Evolutionary conservation across 2,888 invertebrate genomes (phyloP).

Genomic region (Bedellia somnulentella): DNA sequence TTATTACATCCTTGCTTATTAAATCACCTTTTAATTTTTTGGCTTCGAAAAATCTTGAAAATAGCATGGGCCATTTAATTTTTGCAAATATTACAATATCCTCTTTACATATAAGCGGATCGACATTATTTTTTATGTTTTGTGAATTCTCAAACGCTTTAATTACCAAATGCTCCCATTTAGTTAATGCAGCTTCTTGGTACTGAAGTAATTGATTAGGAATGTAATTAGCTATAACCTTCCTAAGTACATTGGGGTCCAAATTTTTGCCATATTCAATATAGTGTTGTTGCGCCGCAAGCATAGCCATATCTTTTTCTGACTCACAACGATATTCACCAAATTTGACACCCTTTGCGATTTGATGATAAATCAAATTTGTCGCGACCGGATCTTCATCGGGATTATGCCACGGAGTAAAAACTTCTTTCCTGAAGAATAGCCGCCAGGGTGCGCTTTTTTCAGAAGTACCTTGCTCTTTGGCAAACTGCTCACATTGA

Average conservation of each 20-base stretch:
- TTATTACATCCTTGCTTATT: slow-evolving; percentile 71
- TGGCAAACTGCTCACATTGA: slow-evolving; percentile 93
- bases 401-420: slow-evolving; percentile 91
- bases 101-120: slow-evolving; percentile 75
- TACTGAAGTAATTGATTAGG: slow-evolving; percentile 73
- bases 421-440: slow-evolving; percentile 87
- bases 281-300: slow-evolving; percentile 89
- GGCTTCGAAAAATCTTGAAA: slow-evolving; percentile 93
- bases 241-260: slow-evolving; percentile 68
- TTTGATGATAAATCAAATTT: slow-evolving; percentile 86
- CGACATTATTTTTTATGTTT: slow-evolving; percentile 68
- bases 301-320: slow-evolving; percentile 84
- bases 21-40: slow-evolving; percentile 72
- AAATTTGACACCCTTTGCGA: slow-evolving; percentile 84
- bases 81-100: slow-evolving; percentile 91
- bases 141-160: slow-evolving; percentile 72
- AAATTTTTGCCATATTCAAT: slow-evolving; percentile 75
- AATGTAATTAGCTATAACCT: slow-evolving; percentile 76
- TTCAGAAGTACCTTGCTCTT: slow-evolving; percentile 84
- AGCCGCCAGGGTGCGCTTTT: slow-evolving; percentile 86
- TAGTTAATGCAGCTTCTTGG: slow-evolving; percentile 64
- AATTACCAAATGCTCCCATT: slow-evolving; percentile 73
- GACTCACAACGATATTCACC: slow-evolving; percentile 87
- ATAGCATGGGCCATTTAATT: slow-evolving; percentile 91
- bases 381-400: slow-evolving; percentile 78